These are phyloP conservation scores for Aleiodes testaceus DNA, from an alignment of 2,888 invertebrate species.

Conservation along the genomic window DNA sequence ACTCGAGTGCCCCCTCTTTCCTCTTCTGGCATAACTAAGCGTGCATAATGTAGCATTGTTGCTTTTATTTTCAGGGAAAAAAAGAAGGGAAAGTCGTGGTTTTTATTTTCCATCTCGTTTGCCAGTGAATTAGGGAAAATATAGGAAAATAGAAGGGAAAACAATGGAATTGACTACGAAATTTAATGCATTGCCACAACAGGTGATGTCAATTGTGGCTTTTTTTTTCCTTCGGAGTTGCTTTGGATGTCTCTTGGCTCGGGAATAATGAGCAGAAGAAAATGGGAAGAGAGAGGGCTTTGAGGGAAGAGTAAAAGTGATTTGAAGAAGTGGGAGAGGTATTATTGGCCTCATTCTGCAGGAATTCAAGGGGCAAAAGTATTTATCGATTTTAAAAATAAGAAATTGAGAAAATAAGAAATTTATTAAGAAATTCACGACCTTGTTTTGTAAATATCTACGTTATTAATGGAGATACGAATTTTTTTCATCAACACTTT, in stretches of 20 bases:
- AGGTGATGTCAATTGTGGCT: constrained; percentile 63
- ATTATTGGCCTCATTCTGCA: neutral
- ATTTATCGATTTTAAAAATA: too few species aligned
- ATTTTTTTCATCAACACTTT: too few species aligned
- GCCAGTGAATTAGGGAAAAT: neutral
- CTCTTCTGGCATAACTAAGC: constrained; percentile 38
- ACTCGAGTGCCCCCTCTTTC: constrained; percentile 26
- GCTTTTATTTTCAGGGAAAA: constrained; percentile 45
- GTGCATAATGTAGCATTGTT: constrained; percentile 50
- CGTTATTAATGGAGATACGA: too few species aligned
- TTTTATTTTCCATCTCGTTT: neutral
- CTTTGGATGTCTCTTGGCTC: constrained; percentile 55
- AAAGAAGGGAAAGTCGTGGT: constrained; percentile 14
- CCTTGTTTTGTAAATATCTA: too few species aligned
- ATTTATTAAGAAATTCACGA: too few species aligned
- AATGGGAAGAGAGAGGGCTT: neutral
- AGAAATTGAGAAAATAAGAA: too few species aligned
- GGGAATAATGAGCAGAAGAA: constrained; percentile 53
- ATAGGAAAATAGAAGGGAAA: constrained; percentile 21
- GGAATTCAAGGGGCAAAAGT: neutral
- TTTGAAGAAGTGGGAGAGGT: neutral
- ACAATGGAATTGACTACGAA: constrained; percentile 39
- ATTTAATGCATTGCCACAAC: constrained; percentile 56
- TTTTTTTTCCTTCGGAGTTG: constrained; percentile 10
- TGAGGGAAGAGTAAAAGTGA: constrained; percentile 2